Evolutionary conservation across 2,113 vertebrate genomes (phyloP).

Genomic region (Syngnathoides biaculeatus): DNA sequence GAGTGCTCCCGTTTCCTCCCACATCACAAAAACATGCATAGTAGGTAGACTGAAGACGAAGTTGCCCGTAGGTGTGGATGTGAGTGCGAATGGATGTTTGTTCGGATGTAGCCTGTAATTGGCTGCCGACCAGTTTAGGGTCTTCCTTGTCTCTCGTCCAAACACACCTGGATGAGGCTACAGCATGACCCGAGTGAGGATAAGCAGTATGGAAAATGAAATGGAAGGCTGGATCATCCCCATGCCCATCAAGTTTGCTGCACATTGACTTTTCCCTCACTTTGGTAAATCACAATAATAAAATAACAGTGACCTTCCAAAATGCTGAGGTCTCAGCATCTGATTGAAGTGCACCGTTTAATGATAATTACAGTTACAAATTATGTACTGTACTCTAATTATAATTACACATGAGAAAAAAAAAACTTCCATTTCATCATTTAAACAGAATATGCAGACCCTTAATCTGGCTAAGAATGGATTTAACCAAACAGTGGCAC

Average conservation of each 20-base stretch:
- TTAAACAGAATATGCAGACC: conserved; percentile 35
- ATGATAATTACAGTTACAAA: conserved; percentile 58
- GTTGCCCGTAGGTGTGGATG: too few relatives aligned
- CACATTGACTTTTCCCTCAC: conserved; percentile 15
- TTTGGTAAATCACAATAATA: conserved; percentile 17
- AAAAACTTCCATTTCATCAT: conserved; percentile 55
- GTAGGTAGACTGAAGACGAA: too few relatives aligned
- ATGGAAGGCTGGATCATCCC: not conserved
- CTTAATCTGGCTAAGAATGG: conserved; percentile 37
- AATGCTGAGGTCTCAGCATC: conserved; percentile 23
- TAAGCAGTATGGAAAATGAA: too few relatives aligned
- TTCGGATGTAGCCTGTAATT: too few relatives aligned
- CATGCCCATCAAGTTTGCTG: conserved; percentile 9
- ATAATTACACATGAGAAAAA: conserved; percentile 42
- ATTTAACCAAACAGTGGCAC: conserved; percentile 5
- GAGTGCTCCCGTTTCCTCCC: too few relatives aligned
- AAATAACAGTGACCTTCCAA: not conserved
- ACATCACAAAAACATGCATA: too few relatives aligned
- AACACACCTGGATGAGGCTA: too few relatives aligned
- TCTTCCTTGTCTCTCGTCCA: too few relatives aligned
- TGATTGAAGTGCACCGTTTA: conserved; percentile 66
- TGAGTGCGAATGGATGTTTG: too few relatives aligned
- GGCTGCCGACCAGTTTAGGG: too few relatives aligned
- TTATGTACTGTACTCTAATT: conserved; percentile 36
- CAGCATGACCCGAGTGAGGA: too few relatives aligned